Evolutionary conservation across 2,797 vertebrate species (phyloP), one percentile per base, ranked within the genome.

Genomic region (Cephalopachus bancanus): DNA sequence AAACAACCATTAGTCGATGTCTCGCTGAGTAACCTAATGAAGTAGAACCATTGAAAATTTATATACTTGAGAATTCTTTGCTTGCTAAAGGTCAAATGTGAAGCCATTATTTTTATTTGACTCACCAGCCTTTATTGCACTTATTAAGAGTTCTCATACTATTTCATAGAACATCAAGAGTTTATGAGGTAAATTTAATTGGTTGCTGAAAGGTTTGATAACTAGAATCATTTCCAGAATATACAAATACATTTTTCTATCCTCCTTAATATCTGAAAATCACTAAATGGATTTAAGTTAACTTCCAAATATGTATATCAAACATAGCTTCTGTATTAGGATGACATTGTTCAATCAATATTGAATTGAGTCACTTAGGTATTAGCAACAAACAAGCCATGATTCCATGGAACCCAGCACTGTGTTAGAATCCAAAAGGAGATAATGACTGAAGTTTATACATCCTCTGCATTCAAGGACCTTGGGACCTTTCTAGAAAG

Each of bases 41-140:
- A 95, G 64, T 28, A 60, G 30, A 96, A 93, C 74, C 69, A 60
- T 5, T 78, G 49, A 28, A 72, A 71, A 55, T 95, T 86, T 71
- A 95, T 91, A 91, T 55, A 51, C 90, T 60, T 92, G 83, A 83
- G 57, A 85, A 91, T 93, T 71, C 80, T 64, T 90, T 69, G 22
- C 64, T 91, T 80, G 37, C n/a, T 75, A 89, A 97, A 97, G 91
- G 91, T 98, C 91, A 80, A 69, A 87, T 65, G 64, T 33, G 51
- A 90, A 89, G 33, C 74, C 55, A 95, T 91, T 94, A 91, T 81
- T 97, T 97, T 88, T 86, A 95, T 88, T 96, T 94, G 78, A 94
- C 37, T 80, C 69, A 22, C 49, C 28, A 83, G 88, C 16, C n/a
- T 90, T 92, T 76, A 7, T 83, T 84, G 80, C 26, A 81, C n/a